Evolutionary conservation across 2,888 invertebrate species (phyloP), one percentile per base, ranked within the genome.

Genomic region (Minunthozetes semirufus): DNA sequence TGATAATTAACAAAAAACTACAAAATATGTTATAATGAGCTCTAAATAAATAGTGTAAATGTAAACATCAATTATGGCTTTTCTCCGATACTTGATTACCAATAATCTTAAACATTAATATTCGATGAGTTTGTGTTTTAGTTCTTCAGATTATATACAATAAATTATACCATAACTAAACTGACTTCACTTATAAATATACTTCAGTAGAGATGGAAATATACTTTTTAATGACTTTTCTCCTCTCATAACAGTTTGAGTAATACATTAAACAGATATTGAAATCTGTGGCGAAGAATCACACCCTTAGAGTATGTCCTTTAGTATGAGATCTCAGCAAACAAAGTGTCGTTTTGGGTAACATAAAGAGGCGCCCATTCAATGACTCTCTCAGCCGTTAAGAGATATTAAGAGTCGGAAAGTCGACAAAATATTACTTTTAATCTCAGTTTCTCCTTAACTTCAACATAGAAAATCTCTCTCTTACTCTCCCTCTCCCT

Each of bases 291-390:
- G 53, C 19, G 5, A 6, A 17, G 53, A 53, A 53, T 53, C 53
- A 53, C 53, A 53, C 53, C 53, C 53, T 11, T 6, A 53, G 53
- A 53, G 17, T 53, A 9, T 9, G 9, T 53, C 17, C 53, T 53
- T 53, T n/a, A n/a, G n/a, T n/a, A n/a, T n/a, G n/a, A n/a, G n/a
- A n/a, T n/a, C n/a, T n/a, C n/a, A n/a, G n/a, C n/a, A 53, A 19
- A 8, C 5, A 53, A 53, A 11, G 53, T 53, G 53, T 53, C 53
- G 19, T 53, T 53, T n/a, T 17, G 5, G 8, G 6, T n/a, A 53
- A 17, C 53, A 53, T 53, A 53, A 53, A 53, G 53, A 53, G 53
- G 53, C 53, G 53, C 53, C 53, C 5, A 53, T 53, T 53, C 53
- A 53, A n/a, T 53, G 19, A 53, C 53, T 53, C 19, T 53, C 53